Base-by-base conservation (phyloP, 2,113 vertebrate genomes). In the Hippocampus mohnikei region DNA sequence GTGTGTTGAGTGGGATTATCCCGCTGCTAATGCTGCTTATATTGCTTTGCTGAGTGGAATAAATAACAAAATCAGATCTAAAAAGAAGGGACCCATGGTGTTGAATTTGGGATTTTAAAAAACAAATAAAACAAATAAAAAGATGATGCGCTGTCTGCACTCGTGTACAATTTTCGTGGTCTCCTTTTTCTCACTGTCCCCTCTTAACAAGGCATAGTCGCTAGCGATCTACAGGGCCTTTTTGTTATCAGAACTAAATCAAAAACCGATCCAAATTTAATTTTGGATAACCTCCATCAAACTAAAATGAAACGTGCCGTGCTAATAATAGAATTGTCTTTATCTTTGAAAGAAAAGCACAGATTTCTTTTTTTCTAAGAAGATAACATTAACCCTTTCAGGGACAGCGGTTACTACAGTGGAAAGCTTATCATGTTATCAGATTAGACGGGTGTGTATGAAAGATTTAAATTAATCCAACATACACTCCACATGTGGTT, bases 1-100 rank as follows among this genome's bases (percentile, higher is more conserved):
- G 29, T 29, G 29, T 3, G 29, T 29, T 29, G 29, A 29, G 33
- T 5, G 33, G 10, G 18, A 77, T 85, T 78, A 75, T 80, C 77
- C 73, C 70, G 48, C 66, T 27, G 48, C 76, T 8, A 8, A 20
- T 10, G 50, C 46, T 6, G 46, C 20, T 52, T 21, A 2, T 21
- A 21, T 52, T 52, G 50, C 50, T 52, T 50, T 79, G 69, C 76
- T 75, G 79, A 67, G 62, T 71, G 72, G 71, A 75, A 73, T 75
- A 82, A 79, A 74, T 77, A 77, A 63, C 33, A 37, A 37, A 37
- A 37, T 37, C 33, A 37, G 67, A 82, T 74, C 60, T 70, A 33
- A 74, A 68, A 55, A 20, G 52, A 12, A 70, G 7, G 20, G 41
- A 53, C 70, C 64, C 53, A 33, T 59, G 16, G 29, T 12, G 15